Percentiles rank a stretch among this genome's conserved stretches.
These are phyloP conservation scores for Haemorhous mexicanus DNA, from an alignment of 2,113 vertebrate species.

Conservation along the genomic window DNA sequence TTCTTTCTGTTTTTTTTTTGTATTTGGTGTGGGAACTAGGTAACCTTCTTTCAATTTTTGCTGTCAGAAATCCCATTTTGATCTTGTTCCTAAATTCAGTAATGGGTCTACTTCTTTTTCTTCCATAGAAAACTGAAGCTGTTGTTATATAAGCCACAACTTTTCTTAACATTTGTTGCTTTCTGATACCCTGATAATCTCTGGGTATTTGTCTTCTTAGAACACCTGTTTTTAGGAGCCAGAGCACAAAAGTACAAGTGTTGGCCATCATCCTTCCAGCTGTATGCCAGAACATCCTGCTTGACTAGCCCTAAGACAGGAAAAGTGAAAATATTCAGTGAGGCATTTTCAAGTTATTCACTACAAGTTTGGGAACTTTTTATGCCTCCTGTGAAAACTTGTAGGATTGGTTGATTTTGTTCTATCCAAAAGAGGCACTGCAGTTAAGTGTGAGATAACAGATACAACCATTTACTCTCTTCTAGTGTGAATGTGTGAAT, in stretches of 20 bases:
- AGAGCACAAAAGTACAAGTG: neutral
- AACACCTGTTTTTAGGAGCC: neutral
- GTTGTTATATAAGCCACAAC: neutral
- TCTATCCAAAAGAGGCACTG: neutral
- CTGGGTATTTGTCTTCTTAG: neutral
- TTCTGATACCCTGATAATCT: rapidly evolving
- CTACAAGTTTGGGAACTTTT: neutral
- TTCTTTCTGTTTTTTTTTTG: neutral
- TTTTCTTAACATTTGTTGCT: neutral
- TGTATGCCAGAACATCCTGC: neutral
- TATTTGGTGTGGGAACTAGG: neutral
- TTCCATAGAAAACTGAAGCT: neutral
- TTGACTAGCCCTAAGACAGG: neutral
- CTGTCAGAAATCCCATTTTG: neutral
- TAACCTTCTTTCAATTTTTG: neutral
- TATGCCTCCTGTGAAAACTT: neutral
- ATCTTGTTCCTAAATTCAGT: neutral
- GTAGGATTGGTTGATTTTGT: neutral
- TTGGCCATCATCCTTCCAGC: neutral
- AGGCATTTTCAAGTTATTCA: neutral
- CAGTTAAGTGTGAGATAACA: neutral
- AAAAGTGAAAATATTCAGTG: neutral
- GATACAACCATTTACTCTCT: neutral
- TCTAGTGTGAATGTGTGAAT: neutral
- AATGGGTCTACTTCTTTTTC: neutral